Base-by-base conservation (phyloP, 2,113 vertebrate species). In the Oxyruncus cristatus region DNA sequence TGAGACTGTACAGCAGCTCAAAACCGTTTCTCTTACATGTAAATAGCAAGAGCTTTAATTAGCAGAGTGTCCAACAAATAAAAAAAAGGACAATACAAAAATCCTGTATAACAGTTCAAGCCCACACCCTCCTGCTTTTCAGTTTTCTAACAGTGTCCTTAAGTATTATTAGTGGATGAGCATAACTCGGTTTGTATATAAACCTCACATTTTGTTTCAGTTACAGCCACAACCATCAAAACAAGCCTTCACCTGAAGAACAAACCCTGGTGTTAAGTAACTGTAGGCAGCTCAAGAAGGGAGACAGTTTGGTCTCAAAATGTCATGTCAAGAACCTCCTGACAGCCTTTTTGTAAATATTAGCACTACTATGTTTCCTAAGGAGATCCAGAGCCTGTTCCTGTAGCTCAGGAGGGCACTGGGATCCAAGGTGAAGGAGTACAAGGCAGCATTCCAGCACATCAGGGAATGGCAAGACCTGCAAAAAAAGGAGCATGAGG, bases 361-460 rank as follows among this genome's bases (percentile, higher is more conserved):
- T 12, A 22, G 85, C 76, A 1, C 72, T 86, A 6, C 97, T 96
- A 0, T 99, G 97, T 91, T 97, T 98, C 14, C 37, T 83, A 21
- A 99, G 97, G 82, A 99, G 95, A 33, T 97, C 94, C 82, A 96
- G 72, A 10, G 99, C 99, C 62, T 94, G 70, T 11, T 95, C 56
- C 9, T 66, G 97, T 27, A 99, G 88, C 16, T 97, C 91, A 4
- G 84, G 94, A 4, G 95, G 68, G 5, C 96, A 97, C 35, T 92
- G 96, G 41, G 92, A 53, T 37, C 93, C 74, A 3, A 98, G 39
- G 94, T 98, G 98, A n/a, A 99, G 98, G 18, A 99, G 87, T 7
- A 99, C 97, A 5, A 99, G 98, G 83, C 99, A 99, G 90, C 99
- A 99, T 62, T 99, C 99, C 24, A 99, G 72, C 13, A 99, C 99